phyloP scores from a whole-genome alignment of 23 tunicate species.

The Clavelina lepadiformis region DNA sequence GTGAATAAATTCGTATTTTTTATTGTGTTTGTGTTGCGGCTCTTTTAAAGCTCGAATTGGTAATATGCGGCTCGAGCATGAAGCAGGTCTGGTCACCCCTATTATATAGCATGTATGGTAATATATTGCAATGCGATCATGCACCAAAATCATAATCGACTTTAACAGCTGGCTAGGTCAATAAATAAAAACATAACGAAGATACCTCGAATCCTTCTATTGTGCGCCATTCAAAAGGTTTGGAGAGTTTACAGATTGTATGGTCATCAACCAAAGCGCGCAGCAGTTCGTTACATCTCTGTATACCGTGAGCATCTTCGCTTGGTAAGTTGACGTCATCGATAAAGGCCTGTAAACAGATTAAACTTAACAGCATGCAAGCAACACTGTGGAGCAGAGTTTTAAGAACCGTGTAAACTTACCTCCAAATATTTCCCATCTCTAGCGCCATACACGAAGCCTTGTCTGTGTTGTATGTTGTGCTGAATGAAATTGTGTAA shows the following conservation, averaged over 20 bases:
- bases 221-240: slow-evolving; percentile 90
- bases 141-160: too few relatives aligned
- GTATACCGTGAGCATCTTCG: slow-evolving; percentile 44
- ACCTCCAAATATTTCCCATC: slow-evolving; percentile 85
- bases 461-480: slow-evolving; percentile 85
- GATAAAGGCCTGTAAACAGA: slow-evolving; percentile 62
- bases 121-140: too few relatives aligned
- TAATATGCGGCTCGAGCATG: too few relatives aligned
- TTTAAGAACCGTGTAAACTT: too few relatives aligned
- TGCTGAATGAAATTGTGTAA: slow-evolving; percentile 88
- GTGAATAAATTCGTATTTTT: too few relatives aligned
- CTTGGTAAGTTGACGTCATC: slow-evolving; percentile 89
- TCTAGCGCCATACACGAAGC: slow-evolving; percentile 91
- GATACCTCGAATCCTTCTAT: slow-evolving; percentile 82
- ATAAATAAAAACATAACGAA: not conserved
- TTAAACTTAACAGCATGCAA: too few relatives aligned
- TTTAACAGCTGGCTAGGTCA: too few relatives aligned
- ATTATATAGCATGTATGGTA: too few relatives aligned
- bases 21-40: too few relatives aligned
- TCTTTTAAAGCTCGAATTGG: too few relatives aligned
- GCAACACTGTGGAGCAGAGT: too few relatives aligned
- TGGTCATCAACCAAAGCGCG: slow-evolving; percentile 82
- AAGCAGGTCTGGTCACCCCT: too few relatives aligned
- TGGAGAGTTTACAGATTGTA: slow-evolving; percentile 59
- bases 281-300: slow-evolving; percentile 68